Base-by-base conservation (phyloP, 2,113 vertebrate species). In the Bucco capensis region DNA sequence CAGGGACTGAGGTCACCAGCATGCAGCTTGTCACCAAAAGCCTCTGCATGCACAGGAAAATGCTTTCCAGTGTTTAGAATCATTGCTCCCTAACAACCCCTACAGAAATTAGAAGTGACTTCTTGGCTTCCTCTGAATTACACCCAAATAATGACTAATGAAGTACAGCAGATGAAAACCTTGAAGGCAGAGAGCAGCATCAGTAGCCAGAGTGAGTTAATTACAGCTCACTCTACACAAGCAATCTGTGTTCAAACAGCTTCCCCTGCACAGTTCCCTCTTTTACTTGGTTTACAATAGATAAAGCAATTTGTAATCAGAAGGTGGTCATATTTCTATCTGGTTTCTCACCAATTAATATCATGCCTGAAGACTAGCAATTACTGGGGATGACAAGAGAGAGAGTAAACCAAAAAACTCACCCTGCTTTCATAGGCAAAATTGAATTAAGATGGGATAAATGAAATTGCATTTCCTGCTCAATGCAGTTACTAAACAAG, bases 71-170 rank as follows among this genome's bases (percentile, higher is more conserved):
- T 22, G 38, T 33, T 79, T 18, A 21, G 33, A 30, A 51, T 30
- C 70, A 11, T 44, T 60, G 72, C 30, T 57, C 27, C 57, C 49
- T 38, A 83, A 76, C 46, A 76, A 57, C 12, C 13, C 47, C 40
- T 8, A 7, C 69, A 81, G 88, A 90, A 90, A 65, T 6, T 22
- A 57, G 28, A 38, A 14, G 38, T 1, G 7, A 57, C 73, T 47
- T 54, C 79, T 65, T 44, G 47, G 28, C 50, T 70, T 84, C 81
- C 88, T n/a, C n/a, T 76, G 73, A 94, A 93, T 93, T 70, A 57
- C 69, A 92, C 62, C 58, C 79, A 85, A 96, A 94, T 91, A 86
- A 78, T 74, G 86, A 94, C 69, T 88, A 94, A 90, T 37, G 90
- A 89, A n/a, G 77, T 47, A 66, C 25, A 89, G 81, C 76, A 94